Evolutionary conservation across 2,888 invertebrate species (phyloP).

Genomic region (Monochamus alternatus): DNA sequence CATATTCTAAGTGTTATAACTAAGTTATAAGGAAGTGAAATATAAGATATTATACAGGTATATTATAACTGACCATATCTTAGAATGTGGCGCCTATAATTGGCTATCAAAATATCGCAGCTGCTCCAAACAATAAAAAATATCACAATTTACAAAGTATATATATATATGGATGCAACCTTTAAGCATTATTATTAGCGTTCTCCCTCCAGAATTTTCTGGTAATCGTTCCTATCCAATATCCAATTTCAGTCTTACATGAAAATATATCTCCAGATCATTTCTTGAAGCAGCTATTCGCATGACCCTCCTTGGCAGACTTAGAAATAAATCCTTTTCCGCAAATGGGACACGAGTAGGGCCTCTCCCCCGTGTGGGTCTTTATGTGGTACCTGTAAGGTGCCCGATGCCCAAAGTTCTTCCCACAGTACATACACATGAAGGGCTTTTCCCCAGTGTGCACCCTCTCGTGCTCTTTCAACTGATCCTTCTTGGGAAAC

Average conservation of each 20-base stretch:
- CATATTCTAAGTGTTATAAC: no score
- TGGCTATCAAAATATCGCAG: no score
- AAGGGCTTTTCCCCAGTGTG: constrained; percentile 69
- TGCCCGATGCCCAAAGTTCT: constrained; percentile 58
- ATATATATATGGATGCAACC: background rate
- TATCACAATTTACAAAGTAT: background rate
- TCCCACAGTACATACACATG: constrained; percentile 64
- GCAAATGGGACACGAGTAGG: constrained; percentile 59
- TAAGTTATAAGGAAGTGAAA: no score
- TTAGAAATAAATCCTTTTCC: constrained; percentile 56
- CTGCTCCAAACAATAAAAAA: background rate
- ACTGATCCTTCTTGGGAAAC: constrained; percentile 67
- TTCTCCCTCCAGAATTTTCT: background rate
- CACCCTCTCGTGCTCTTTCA: constrained; percentile 56
- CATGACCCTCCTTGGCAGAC: constrained; percentile 47
- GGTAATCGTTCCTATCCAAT: background rate
- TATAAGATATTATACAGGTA: no score
- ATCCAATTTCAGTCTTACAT: background rate
- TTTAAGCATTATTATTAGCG: no score
- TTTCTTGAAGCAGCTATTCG: constrained; percentile 43
- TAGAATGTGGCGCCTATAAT: no score
- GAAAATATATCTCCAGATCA: constrained; percentile 5
- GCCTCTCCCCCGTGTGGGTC: constrained; percentile 51
- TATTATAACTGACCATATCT: no score
- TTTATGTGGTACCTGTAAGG: constrained; percentile 60